Conservation (phyloP, 2,888 invertebrate genomes). For the Erebia epiphron region DNA sequence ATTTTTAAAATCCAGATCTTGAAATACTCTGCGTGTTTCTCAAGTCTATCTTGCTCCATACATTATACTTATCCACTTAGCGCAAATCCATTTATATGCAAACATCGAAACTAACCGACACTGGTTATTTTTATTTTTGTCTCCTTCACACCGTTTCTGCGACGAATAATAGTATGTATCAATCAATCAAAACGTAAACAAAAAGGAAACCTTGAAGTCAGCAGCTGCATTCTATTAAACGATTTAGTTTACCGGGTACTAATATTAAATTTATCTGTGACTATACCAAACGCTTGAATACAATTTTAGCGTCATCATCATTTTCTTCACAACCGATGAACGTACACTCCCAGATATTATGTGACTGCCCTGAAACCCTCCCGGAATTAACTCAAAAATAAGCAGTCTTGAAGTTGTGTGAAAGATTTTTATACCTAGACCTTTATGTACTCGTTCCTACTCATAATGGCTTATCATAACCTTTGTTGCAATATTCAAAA, state of each 20-base stretch:
- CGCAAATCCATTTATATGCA: conserved; percentile 35
- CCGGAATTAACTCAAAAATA: no score
- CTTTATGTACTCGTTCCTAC: no score
- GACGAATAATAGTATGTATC: conserved; percentile 58
- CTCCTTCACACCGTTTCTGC: conserved; percentile 47
- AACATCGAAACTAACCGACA: conserved; percentile 31
- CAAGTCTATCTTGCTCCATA: not conserved
- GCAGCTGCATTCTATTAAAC: conserved; percentile 63
- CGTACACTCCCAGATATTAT: no score
- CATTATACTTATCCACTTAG: not conserved
- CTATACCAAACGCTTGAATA: no score
- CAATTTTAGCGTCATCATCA: no score
- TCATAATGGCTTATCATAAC: no score
- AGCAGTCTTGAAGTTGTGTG: no score
- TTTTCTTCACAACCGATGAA: no score
- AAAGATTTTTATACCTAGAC: no score
- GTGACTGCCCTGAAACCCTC: no score
- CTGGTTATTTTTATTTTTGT: conserved; percentile 43
- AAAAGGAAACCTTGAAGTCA: conserved; percentile 60
- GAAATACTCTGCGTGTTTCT: not conserved
- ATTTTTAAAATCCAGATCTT: not conserved
- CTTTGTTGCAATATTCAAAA: no score
- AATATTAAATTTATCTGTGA: conserved; percentile 44
- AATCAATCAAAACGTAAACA: conserved; percentile 63
- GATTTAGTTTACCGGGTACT: conserved; percentile 61